Evolutionary conservation across 2,888 invertebrate genomes (phyloP), one percentile per base, ranked within the genome.

Genomic region (Synanthedon myopaeformis): DNA sequence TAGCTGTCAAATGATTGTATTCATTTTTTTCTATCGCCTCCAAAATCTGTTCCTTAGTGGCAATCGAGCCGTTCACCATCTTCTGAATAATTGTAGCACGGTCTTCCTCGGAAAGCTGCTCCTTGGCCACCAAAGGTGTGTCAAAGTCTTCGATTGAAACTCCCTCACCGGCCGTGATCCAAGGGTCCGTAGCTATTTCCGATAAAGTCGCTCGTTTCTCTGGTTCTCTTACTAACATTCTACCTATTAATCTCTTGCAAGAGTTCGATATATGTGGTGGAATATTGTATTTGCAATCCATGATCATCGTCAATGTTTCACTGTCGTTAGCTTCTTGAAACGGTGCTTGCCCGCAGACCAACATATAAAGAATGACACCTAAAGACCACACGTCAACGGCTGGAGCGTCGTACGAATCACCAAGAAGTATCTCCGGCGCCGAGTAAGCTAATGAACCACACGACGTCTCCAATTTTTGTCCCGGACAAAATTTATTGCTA

Each of bases 341-440:
- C 5, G 99, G 99, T 42, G 98, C 94, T 75, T 95, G 94, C 5
- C 99, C 99, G 81, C 96, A 97, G 4, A 99, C 98, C 70, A 99
- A 89, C 98, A 99, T 99, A 84, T 96, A 99, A 50, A 99, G 89
- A 71, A 99, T 98, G 13, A 99, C 99, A 55, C 99, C 99, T 55
- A 99, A 89, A 5, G 98, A 98, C 99, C 99, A 99, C 53, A 99
- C 96, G 89, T 99, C 98, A 90, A 99, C 99, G 62, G 98, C 98
- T 17, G 98, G 98, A 48, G 99, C 98, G 88, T 99, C 98, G 82
- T 99, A 99, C 1, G 97, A 96, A 83, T 99, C 99, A 19, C 99
- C 99, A 54, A 99, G 90, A 56, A 99, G 89, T 72, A 99, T 99
- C 89, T 99, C 99, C 1, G 99, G 99, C 10, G 99, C 99, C 3